These are phyloP conservation scores for Lithobates pipiens DNA, from an alignment of 2,797 vertebrate genomes.

Conservation along the genomic window DNA sequence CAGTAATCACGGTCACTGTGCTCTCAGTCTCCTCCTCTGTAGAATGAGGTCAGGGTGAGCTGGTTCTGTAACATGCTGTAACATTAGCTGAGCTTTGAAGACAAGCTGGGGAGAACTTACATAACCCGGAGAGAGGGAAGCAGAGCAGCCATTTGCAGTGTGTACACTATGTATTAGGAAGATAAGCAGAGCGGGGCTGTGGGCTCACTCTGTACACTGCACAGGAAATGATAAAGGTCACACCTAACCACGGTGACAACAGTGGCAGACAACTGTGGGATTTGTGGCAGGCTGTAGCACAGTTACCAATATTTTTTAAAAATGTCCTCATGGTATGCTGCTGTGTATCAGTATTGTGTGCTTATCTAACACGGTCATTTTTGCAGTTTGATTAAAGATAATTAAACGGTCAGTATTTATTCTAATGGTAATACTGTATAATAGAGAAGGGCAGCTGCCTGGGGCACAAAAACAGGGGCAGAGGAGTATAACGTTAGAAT, in stretches of 20 bases:
- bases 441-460: too few relatives aligned
- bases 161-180: not conserved
- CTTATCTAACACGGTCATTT: too few relatives aligned
- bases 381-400: too few relatives aligned
- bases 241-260: not conserved
- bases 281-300: too few relatives aligned
- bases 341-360: too few relatives aligned
- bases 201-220: not conserved
- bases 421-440: too few relatives aligned
- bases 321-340: too few relatives aligned
- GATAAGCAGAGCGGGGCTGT: not conserved
- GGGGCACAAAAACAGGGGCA: too few relatives aligned
- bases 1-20: not conserved
- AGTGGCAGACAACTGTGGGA: not conserved
- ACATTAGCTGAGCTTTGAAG: conserved; percentile 31
- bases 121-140: conserved; percentile 18
- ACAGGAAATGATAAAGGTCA: not conserved
- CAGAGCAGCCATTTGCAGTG: not conserved
- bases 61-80: conserved; percentile 55
- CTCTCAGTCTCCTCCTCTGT: not conserved
- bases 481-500: too few relatives aligned
- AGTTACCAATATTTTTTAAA: too few relatives aligned
- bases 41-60: conserved; percentile 38
- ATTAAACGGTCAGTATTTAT: too few relatives aligned
- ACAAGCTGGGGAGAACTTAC: conserved; percentile 41